These are phyloP conservation scores for Thermophis baileyi DNA, from an alignment of 2,113 vertebrate species.

Conservation along the genomic window DNA sequence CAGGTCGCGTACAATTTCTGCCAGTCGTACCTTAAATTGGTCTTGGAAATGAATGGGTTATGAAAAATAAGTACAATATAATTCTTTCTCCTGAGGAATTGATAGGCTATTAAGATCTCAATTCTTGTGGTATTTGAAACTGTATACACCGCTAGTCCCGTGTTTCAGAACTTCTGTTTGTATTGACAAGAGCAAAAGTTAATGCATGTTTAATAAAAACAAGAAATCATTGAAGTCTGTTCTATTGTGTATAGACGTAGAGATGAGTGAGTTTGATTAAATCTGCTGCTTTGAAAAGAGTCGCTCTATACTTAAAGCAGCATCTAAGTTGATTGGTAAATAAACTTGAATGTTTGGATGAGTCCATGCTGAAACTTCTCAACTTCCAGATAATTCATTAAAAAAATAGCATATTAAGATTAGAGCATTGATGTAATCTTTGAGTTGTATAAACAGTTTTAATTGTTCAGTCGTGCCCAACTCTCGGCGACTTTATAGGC, in stretches of 20 bases:
- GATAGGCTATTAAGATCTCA: not conserved
- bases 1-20: not conserved
- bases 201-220: not conserved
- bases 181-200: not conserved
- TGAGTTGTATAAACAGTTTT: not conserved
- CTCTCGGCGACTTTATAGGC: no score
- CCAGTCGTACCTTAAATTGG: not conserved
- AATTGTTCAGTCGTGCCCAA: no score
- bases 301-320: not conserved
- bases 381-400: not conserved
- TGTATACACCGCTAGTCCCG: no score
- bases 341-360: not conserved
- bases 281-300: not conserved
- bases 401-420: not conserved
- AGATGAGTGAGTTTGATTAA: not conserved
- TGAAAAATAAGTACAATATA: not conserved
- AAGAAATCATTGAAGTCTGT: not conserved
- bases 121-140: not conserved
- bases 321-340: not conserved
- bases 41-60: not conserved
- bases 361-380: not conserved
- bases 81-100: not conserved
- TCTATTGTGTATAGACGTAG: not conserved
- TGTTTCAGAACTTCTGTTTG: not conserved
- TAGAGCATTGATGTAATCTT: not conserved